Conservation (phyloP, 2,888 invertebrate species). For the Graphium colonna region DNA sequence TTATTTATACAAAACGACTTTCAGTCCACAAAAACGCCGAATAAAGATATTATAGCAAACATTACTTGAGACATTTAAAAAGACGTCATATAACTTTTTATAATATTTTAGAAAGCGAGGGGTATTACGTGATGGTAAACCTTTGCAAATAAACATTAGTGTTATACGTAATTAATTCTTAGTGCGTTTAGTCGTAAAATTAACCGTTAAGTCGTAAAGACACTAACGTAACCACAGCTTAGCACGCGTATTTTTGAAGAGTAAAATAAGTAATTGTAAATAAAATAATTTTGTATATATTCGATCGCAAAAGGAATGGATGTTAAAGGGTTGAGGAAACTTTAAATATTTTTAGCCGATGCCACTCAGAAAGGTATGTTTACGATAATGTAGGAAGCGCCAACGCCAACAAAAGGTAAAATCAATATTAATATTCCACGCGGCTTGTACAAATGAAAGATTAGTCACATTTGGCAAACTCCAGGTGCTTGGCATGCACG, state of each 20-base stretch:
- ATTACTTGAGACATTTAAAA: neutral
- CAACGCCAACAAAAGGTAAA: constrained; percentile 17
- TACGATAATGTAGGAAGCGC: constrained; percentile 9
- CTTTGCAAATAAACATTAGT: neutral
- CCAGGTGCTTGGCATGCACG: constrained; percentile 43
- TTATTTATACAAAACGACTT: neutral
- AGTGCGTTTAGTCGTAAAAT: too few species aligned
- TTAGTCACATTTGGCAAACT: constrained; percentile 46
- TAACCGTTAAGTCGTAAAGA: too few species aligned
- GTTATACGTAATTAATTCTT: too few species aligned
- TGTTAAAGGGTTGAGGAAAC: neutral
- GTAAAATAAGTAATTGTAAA: too few species aligned
- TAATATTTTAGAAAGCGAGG: neutral
- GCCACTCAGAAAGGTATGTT: neutral
- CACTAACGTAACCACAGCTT: too few species aligned
- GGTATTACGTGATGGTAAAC: neutral
- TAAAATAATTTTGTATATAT: too few species aligned
- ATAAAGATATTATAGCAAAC: neutral
- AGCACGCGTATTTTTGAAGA: too few species aligned
- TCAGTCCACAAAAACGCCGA: neutral
- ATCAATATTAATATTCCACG: constrained; percentile 21
- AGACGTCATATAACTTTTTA: neutral
- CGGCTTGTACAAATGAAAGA: constrained; percentile 40
- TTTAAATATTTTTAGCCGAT: constrained; percentile 6
- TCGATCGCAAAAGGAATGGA: too few species aligned